Evolutionary conservation across 23 tunicate genomes (phyloP).

Genomic region (Halocynthia roretzi): DNA sequence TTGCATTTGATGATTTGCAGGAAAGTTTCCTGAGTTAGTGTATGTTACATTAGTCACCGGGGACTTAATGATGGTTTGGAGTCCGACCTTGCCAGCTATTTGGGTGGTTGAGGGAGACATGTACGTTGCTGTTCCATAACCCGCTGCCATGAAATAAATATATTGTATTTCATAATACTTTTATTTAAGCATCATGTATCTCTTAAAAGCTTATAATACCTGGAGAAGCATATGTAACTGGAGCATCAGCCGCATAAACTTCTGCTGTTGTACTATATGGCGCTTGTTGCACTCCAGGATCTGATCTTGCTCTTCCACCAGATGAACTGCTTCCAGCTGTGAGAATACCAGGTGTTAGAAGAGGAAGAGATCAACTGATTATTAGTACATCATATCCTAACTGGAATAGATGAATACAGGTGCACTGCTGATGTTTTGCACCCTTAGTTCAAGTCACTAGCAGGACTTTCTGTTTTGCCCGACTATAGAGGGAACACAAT

Average conservation of each 20-base stretch:
- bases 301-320: conserved; percentile 75
- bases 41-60: conserved; percentile 1
- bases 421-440: background rate
- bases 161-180: background rate
- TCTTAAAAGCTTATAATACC: conserved; percentile 28
- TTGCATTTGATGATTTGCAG: conserved; percentile 18
- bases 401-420: background rate
- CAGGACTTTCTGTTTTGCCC: no score
- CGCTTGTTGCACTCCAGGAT: conserved; percentile 58
- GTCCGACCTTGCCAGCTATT: conserved; percentile 27
- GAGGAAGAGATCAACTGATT: background rate
- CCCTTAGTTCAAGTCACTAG: background rate
- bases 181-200: background rate
- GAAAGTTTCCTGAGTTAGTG: background rate
- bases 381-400: background rate
- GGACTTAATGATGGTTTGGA: background rate
- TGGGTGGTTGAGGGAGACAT: conserved; percentile 30
- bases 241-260: conserved; percentile 35
- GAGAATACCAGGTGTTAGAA: background rate
- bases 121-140: conserved; percentile 27
- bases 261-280: conserved; percentile 48
- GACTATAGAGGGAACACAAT: no score
- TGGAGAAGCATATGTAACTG: conserved; percentile 63
- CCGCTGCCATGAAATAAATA: conserved; percentile 4
- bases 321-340: conserved; percentile 78